Conservation (phyloP, 2,888 invertebrate species). For the Orthosia gothica region DNA sequence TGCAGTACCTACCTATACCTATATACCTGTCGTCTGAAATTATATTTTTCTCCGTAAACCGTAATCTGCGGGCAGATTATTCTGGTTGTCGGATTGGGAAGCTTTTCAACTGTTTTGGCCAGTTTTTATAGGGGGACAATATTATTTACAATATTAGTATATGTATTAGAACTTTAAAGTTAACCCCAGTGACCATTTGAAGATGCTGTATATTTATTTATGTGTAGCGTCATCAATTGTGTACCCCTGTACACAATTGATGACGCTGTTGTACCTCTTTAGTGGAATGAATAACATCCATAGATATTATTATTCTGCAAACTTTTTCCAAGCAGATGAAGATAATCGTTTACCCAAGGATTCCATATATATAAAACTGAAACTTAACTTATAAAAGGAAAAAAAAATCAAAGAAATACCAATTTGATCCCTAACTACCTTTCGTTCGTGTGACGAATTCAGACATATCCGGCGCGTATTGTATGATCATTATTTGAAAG, state of each 20-base stretch:
- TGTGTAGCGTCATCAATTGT: too few relatives aligned
- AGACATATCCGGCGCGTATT: conserved; percentile 36
- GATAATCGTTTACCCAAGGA: not conserved
- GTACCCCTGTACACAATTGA: too few relatives aligned
- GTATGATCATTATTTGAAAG: conserved; percentile 51
- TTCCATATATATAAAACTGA: not conserved
- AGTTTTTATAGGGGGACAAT: not conserved
- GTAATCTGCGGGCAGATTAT: not conserved
- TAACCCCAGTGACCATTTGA: too few relatives aligned
- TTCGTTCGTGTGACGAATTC: conserved; percentile 31
- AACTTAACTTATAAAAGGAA: not conserved
- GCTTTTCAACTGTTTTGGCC: not conserved
- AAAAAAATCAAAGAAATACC: not conserved
- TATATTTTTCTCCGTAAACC: not conserved
- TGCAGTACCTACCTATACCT: not conserved
- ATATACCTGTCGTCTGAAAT: not conserved
- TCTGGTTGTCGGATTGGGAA: not conserved
- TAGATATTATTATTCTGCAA: too few relatives aligned
- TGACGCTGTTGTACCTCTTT: too few relatives aligned
- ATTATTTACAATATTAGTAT: too few relatives aligned
- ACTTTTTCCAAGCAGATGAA: too few relatives aligned
- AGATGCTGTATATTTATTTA: too few relatives aligned
- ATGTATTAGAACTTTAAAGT: too few relatives aligned
- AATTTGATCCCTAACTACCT: conserved; percentile 6
- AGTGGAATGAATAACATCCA: too few relatives aligned